Evolutionary conservation across 2,888 invertebrate species (phyloP), one percentile per base, ranked within the genome.

Genomic region (Pyrgus malvae): DNA sequence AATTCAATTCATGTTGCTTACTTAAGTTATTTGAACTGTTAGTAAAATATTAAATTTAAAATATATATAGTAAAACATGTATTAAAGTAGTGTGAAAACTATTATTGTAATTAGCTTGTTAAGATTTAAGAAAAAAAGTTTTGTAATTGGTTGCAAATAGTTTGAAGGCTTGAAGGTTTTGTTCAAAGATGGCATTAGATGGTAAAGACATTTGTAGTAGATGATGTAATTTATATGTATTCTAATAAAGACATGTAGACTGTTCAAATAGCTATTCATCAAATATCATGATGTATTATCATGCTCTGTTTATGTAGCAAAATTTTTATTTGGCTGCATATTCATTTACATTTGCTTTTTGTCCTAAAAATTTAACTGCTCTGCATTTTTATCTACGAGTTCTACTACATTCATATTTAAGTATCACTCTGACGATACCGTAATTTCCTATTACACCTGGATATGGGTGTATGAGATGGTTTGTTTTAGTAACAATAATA

Each of bases 301-400:
- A 55, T 40, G 35, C 55, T 55, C 35, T 25, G 58, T 58, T 60
- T 48, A 62, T 59, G 58, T 61, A 19, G 59, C 58, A 46, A 61
- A 61, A 49, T 46, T 50, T 57, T 59, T 53, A 55, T 54, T 58
- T 62, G 58, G 58, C 58, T 60, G 55, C 63, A 61, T 65, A 62
- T 62, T 73, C 67, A 74, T 76, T 57, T 38, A 76, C 78, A 70
- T 72, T 70, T 60, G n/a, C n/a, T n/a, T n/a, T n/a, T n/a, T n/a
- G n/a, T 68, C 65, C 62, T 74, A 71, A 68, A 65, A 64, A 66
- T 81, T 80, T 74, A 65, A 76, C 78, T 72, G 82, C 87, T 88
- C 86, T 88, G 88, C 87, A 87, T 87, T 87, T 85, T 84, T 84
- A 78, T 84, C 65, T 80, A 78, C 73, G 66, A 72, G 74, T 68